These are phyloP conservation scores for Caenorhabditis sinica DNA, from an alignment of 2,888 invertebrate species.

Conservation along the genomic window DNA sequence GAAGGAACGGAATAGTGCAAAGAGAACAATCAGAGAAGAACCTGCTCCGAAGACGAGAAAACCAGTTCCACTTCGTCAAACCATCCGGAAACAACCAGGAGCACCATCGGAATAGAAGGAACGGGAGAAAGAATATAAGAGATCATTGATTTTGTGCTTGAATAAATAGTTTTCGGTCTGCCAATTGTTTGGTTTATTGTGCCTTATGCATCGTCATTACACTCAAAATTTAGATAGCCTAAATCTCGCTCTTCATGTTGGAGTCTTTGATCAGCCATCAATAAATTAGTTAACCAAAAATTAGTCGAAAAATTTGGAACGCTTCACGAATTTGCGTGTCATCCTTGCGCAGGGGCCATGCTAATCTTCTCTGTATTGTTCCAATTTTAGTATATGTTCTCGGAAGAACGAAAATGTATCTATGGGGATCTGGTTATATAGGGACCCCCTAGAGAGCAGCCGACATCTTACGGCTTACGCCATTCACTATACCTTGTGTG, in stretches of 20 bases:
- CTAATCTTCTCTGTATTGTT: slow-evolving; percentile 95
- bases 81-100: slow-evolving; percentile 15
- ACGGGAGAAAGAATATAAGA: neutral
- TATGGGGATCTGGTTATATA: no score
- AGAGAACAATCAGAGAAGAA: slow-evolving; percentile 15
- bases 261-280: no score
- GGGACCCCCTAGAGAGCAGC: neutral
- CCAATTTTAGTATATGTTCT: slow-evolving; percentile 87
- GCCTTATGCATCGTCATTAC: no score
- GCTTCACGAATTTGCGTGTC: slow-evolving; percentile 95
- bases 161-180: neutral
- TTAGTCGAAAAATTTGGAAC: slow-evolving; percentile 87
- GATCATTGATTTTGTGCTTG: neutral
- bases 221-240: no score
- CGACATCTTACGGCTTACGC: neutral
- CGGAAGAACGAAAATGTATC: slow-evolving; percentile 60
- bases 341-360: slow-evolving; percentile 95
- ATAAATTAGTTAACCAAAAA: no score
- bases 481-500: neutral
- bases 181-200: no score
- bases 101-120: slow-evolving; percentile 15
- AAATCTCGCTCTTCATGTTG: no score
- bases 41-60: slow-evolving; percentile 23
- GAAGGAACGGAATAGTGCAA: neutral
- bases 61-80: slow-evolving; percentile 7